These are phyloP conservation scores for Girardia tigrina DNA, from an alignment of 2,888 invertebrate genomes.

Conservation along the genomic window DNA sequence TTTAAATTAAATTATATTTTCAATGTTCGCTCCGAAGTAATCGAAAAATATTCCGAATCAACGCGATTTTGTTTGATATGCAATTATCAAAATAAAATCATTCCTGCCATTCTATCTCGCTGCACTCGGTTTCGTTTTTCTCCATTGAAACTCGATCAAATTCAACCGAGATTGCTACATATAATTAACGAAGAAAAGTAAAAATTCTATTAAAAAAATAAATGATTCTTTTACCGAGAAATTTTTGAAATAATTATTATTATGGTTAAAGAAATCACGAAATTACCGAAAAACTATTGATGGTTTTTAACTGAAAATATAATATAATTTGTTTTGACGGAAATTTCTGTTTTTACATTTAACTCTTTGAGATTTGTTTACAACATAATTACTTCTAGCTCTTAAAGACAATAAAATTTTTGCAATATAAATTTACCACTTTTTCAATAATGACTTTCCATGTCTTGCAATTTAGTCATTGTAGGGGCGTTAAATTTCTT, in stretches of 20 bases:
- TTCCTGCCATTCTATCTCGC: conserved; percentile 90
- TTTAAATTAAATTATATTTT: neutral
- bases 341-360: neutral
- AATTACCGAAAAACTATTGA: too few relatives aligned
- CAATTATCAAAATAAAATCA: conserved; percentile 93
- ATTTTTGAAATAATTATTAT: neutral
- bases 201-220: too few relatives aligned
- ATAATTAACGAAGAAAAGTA: conserved; percentile 71
- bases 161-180: conserved; percentile 70
- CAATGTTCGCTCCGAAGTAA: conserved; percentile 57
- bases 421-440: too few relatives aligned
- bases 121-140: conserved; percentile 92
- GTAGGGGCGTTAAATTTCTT: too few relatives aligned
- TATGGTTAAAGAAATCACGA: too few relatives aligned
- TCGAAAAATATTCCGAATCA: conserved; percentile 97
- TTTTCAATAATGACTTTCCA: too few relatives aligned
- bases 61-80: conserved; percentile 95
- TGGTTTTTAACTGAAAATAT: too few relatives aligned
- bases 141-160: conserved; percentile 69
- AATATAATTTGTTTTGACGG: neutral
- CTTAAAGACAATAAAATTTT: too few relatives aligned
- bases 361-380: neutral
- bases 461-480: too few relatives aligned
- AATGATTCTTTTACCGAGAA: neutral
- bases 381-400: neutral